These are phyloP conservation scores for Halocynthia roretzi DNA, from an alignment of 23 tunicate genomes.

Conservation along the genomic window DNA sequence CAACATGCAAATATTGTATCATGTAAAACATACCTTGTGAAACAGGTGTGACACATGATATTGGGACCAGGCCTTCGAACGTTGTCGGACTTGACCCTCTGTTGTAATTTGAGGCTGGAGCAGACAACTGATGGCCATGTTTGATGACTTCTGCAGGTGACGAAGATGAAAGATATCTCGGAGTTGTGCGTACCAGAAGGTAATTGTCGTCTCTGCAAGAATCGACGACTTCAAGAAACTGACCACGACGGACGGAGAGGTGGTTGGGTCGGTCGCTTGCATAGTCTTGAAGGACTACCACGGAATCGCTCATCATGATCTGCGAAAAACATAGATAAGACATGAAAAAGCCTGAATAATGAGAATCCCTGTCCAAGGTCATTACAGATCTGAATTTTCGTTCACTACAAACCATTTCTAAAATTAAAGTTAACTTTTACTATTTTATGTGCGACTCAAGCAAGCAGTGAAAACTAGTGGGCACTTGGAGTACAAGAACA, in stretches of 20 bases:
- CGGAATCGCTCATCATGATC: constrained; percentile 1
- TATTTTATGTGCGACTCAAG: too few species aligned
- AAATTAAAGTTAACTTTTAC: too few species aligned
- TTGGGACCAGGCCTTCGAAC: constrained; percentile 15
- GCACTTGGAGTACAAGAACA: too few species aligned
- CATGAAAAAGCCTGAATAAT: too few species aligned
- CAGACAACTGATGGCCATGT: too few species aligned
- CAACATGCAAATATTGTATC: too few species aligned
- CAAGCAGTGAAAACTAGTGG: too few species aligned
- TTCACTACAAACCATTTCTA: too few species aligned
- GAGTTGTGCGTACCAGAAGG: background rate
- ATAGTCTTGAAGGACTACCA: constrained; percentile 13
- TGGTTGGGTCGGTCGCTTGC: constrained; percentile 25
- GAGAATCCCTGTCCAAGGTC: too few species aligned
- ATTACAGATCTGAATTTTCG: too few species aligned
- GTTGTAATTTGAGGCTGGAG: background rate
- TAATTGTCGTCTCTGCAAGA: constrained; percentile 4
- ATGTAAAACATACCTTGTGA: too few species aligned
- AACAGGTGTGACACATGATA: background rate
- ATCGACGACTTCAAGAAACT: constrained; percentile 14
- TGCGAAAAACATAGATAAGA: background rate
- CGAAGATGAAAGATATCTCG: background rate
- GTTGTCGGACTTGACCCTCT: constrained; percentile 17
- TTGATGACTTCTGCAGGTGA: background rate
- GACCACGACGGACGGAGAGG: constrained; percentile 17